These are phyloP conservation scores for Seriola dumerili DNA, from an alignment of 2,113 vertebrate species.

Conservation along the genomic window DNA sequence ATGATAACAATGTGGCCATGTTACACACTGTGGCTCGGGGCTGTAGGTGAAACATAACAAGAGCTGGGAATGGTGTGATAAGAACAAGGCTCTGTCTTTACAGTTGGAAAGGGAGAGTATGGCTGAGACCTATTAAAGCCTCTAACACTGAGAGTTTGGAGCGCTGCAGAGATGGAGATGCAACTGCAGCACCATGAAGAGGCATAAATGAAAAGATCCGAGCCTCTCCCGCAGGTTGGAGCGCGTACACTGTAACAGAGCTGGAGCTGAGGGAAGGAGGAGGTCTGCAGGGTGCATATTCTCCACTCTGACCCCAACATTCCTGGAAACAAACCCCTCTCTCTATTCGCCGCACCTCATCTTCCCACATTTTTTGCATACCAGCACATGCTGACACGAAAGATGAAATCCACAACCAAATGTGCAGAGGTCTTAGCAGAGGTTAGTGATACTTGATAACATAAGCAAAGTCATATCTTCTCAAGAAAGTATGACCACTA, in stretches of 20 bases:
- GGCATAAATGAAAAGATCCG: slow-evolving; percentile 54
- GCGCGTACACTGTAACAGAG: slow-evolving; percentile 64
- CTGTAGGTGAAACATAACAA: slow-evolving; percentile 64
- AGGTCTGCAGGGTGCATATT: slow-evolving; percentile 72
- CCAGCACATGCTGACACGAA: slow-evolving; percentile 44
- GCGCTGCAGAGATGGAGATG: slow-evolving; percentile 57
- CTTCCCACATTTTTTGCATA: slow-evolving; percentile 72
- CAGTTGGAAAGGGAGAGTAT: slow-evolving; percentile 9
- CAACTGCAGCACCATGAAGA: slow-evolving; percentile 57
- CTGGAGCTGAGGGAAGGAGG: slow-evolving; percentile 46
- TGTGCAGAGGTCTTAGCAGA: slow-evolving; percentile 24
- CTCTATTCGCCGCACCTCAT: slow-evolving; percentile 62
- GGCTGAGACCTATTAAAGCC: slow-evolving; percentile 60
- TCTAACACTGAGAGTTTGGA: slow-evolving; percentile 58
- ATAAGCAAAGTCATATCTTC: slow-evolving; percentile 26
- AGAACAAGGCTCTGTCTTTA: slow-evolving; percentile 54
- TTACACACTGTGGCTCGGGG: slow-evolving; percentile 46
- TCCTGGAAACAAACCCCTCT: slow-evolving; percentile 70
- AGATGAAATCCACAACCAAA: slow-evolving; percentile 40
- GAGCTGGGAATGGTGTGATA: slow-evolving; percentile 65
- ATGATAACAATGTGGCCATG: slow-evolving; percentile 60
- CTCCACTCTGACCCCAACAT: slow-evolving; percentile 69
- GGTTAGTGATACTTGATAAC: not conserved
- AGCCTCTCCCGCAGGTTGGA: slow-evolving; percentile 49
- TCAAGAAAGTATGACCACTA: not conserved